Conservation (phyloP, 37 sponge, comb jelly and placozoan genomes). For the Halichondria panicea region DNA sequence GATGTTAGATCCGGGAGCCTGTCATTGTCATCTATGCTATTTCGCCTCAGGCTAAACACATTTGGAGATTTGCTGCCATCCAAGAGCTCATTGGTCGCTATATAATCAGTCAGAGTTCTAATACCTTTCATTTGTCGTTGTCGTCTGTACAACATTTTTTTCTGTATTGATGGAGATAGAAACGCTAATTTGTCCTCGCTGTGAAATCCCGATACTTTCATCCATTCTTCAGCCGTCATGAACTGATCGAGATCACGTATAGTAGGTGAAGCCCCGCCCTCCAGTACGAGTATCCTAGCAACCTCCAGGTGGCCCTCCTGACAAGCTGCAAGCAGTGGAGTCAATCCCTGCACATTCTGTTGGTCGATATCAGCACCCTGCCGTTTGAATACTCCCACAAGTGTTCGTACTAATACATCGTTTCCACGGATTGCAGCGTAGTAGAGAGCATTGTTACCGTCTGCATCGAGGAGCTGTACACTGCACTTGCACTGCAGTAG, state of each 20-base stretch:
- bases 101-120: conserved; percentile 70
- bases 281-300: conserved; percentile 49
- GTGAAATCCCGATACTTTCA: conserved; percentile 19
- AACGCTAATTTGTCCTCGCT: conserved; percentile 30
- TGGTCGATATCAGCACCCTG: conserved; percentile 43
- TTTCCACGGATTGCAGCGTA: conserved; percentile 56
- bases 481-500: conserved; percentile 34
- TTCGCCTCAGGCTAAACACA: conserved; percentile 17
- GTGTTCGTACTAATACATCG: conserved; percentile 14
- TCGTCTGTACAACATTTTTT: conserved; percentile 26
- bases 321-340: conserved; percentile 71
- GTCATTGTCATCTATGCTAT: neutral
- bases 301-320: conserved; percentile 53
- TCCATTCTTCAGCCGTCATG: conserved; percentile 76
- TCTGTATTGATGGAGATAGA: conserved; percentile 35
- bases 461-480: conserved; percentile 40
- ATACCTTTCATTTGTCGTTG: conserved; percentile 41
- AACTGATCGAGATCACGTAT: conserved; percentile 83
- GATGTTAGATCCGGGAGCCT: neutral
- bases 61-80: conserved; percentile 18
- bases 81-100: neutral
- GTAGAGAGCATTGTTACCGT: conserved; percentile 64
- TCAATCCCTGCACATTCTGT: conserved; percentile 74
- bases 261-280: conserved; percentile 66
- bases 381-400: conserved; percentile 35